Percentiles rank a stretch among this genome's conserved stretches.
Conservation (phyloP, 2,888 invertebrate genomes). For the Philhelius pedissequus region DNA sequence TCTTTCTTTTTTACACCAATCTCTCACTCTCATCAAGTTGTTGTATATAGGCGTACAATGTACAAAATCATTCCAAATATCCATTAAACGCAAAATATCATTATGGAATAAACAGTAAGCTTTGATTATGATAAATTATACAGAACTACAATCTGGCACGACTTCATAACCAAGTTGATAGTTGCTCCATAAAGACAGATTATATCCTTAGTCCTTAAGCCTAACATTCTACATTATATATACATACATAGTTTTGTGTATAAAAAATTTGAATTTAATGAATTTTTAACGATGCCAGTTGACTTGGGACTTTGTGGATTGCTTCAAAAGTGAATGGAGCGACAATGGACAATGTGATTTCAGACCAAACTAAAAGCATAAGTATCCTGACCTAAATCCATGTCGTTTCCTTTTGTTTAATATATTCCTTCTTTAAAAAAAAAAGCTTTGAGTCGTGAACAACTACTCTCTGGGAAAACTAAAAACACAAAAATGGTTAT, state of each 20-base stretch:
- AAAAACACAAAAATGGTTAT: background rate
- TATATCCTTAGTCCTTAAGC: conserved; percentile 5
- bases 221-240: background rate
- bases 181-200: background rate
- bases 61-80: conserved; percentile 28
- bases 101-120: conserved; percentile 2
- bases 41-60: no score
- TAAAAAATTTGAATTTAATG: conserved; percentile 53
- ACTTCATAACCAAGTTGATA: conserved; percentile 23
- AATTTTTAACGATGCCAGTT: conserved; percentile 56
- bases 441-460: conserved; percentile 18
- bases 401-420: conserved; percentile 31
- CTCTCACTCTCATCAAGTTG: background rate
- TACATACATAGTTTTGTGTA: background rate
- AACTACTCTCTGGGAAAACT: background rate
- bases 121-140: conserved; percentile 47
- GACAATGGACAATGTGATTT: conserved; percentile 2
- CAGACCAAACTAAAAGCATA: conserved; percentile 22
- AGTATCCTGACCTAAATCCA: conserved; percentile 60
- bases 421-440: background rate
- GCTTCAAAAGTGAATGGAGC: background rate
- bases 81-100: conserved; percentile 15
- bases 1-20: no score
- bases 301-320: conserved; percentile 20
- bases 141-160: background rate